A percentile compares a stretch with the other conserved stretches of the same genome.
Evolutionary conservation across 1,140 invertebrate species (phyloP).

Genomic region (Phthorimaea operculella): DNA sequence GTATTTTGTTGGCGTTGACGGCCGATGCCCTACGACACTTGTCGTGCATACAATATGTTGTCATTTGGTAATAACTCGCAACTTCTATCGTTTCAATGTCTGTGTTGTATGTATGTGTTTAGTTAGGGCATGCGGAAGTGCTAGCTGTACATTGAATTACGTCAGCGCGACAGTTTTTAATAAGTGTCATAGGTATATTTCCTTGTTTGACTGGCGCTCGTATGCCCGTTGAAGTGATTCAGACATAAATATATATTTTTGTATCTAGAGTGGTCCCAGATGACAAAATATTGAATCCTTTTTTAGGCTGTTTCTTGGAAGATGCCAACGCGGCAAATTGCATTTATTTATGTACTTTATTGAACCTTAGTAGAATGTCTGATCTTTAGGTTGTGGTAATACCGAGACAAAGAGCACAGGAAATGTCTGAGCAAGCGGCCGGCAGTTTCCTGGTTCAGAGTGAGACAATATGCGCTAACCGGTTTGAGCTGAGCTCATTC

Average conservation of each 20-base stretch:
- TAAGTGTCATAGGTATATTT: constrained; percentile 48
- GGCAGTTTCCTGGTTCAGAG: constrained; percentile 52
- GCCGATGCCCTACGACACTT: constrained; percentile 15
- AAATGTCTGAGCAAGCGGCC: constrained; percentile 45
- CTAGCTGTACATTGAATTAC: constrained; percentile 44
- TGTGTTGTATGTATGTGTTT: too few species aligned
- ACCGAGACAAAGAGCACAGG: constrained; percentile 44
- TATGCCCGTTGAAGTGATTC: too few species aligned
- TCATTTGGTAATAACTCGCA: too few species aligned
- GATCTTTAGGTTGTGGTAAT: not conserved
- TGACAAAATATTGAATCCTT: too few species aligned
- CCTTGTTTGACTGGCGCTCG: constrained; percentile 38
- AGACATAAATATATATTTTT: too few species aligned
- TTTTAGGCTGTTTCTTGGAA: too few species aligned
- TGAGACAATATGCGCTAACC: constrained; percentile 57
- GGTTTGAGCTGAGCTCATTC: constrained; percentile 49
- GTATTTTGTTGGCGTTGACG: constrained; percentile 18
- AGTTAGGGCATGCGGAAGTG: constrained; percentile 57
- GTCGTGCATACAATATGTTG: constrained; percentile 1
- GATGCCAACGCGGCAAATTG: too few species aligned
- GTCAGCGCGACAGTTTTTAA: constrained; percentile 62
- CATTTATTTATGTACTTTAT: too few species aligned
- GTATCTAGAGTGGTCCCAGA: too few species aligned
- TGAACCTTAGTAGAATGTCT: too few species aligned
- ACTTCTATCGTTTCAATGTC: too few species aligned